Base-by-base conservation (phyloP, 1,140 invertebrate species). In the Caenorhabditis brenneri region DNA sequence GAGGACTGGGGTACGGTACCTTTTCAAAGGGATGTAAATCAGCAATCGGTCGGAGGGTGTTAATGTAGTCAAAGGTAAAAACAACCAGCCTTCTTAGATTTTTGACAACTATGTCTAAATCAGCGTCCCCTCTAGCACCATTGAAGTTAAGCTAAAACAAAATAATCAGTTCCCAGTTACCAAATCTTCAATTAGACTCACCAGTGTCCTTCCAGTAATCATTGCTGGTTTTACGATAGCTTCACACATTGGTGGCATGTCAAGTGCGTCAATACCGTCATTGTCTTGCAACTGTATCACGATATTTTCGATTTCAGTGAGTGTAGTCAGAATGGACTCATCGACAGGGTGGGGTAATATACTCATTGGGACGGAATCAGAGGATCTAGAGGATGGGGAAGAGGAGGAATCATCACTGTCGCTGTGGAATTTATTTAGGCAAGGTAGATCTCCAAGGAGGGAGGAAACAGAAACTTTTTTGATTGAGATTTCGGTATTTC, bases 41-140 rank as follows among this genome's bases (percentile, higher is more conserved):
- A 31, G 89, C 89, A 48, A 90, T 88, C 7, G 89, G 89, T 79
- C 91, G 91, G n/a, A 90, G 69, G 33, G 89, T 90, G 48, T 90
- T 91, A n/a, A 86, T 87, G 81, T 91, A 90, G 88, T 90, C 89
- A 65, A 90, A 81, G 12, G 87, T 83, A 69, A 91, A 55, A n/a
- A 88, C 85, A 16, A 90, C 33, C 51, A 90, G 58, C 51, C 89
- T 87, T 15, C 87, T 80, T 24, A 90, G 65, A 39, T 81, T 88
- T 19, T 69, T 51, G 16, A 49, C 19, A 1, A 87, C 60, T 42
- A 81, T 86, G 19, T 69, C 39, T 48, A 74, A 49, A 29, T 81
- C 79, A 7, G 60, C 81, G 6, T 84, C 42, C 24, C 87, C 69
- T 36, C 74, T 74, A 15, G 24, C 46, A 31, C 88, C 89, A 74